Evolutionary conservation across 2,113 vertebrate species (phyloP), one percentile per base, ranked within the genome.

Genomic region (Sminthopsis crassicaudata): DNA sequence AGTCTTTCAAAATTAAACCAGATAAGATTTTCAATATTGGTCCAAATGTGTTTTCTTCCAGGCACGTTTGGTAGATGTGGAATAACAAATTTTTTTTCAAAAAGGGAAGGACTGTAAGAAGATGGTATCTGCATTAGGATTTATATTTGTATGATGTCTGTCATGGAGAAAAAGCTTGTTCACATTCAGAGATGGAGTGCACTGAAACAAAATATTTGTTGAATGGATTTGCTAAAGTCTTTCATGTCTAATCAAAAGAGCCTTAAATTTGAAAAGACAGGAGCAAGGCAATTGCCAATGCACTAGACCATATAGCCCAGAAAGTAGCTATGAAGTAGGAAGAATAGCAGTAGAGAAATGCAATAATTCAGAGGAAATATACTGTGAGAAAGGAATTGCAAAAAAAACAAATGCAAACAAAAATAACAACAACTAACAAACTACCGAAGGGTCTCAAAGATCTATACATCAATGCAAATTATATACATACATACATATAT

Each of bases 1-100:
- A 95, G 48, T 42, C 50, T 94, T 89, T 90, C 90, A 42, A 54
- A 84, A 93, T 94, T 30, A 9, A 92, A 91, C 89, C 95, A 95
- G 96, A 93, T 76, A 60, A 55, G 89, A 95, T 96, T 97, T 97
- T 96, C 91, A 95, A 97, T 93, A 94, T 93, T 89, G 54, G 6
- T 92, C 52, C 55, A 90, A 60, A 90, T 24, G 55, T 88, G 53
- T 36, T 42, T 42, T 84, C 11, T 84, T 93, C 51, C 91, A 90
- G 95, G 94, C 96, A 93, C 89, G 12, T 48, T 92, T 89, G 93
- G 96, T 94, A 93, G 57, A 76, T 36, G 53, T 10, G 26, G 46
- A 52, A n/a, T 46, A 53, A 90, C 1, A 24, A 57, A 48, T 57
- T 91, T 50, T 54, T 88, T 89, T 96, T 94, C n/a, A n/a, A 84